Evolutionary conservation across 2,888 invertebrate species (phyloP).

Genomic region (Girardia tigrina): DNA sequence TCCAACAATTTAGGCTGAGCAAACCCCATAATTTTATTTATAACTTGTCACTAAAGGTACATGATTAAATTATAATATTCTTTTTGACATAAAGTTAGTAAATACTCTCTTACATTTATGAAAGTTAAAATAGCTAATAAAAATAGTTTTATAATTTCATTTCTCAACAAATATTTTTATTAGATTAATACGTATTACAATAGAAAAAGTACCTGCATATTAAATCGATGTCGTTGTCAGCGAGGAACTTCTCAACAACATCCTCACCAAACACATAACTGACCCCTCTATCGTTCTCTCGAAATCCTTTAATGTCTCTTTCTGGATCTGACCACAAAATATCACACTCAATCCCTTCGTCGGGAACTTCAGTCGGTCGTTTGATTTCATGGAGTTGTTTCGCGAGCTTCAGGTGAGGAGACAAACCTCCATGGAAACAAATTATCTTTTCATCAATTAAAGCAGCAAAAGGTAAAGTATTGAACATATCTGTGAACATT

Average conservation of each 20-base stretch:
- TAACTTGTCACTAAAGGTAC: no score
- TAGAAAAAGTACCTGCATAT: constrained; percentile 35
- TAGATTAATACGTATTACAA: no score
- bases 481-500: constrained; percentile 50
- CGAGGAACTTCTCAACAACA: constrained; percentile 58
- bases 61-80: no score
- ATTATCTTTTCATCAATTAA: constrained; percentile 50
- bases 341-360: constrained; percentile 80
- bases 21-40: no score
- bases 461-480: constrained; percentile 52
- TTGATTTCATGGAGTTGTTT: constrained; percentile 94
- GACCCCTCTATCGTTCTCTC: constrained; percentile 92
- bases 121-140: no score
- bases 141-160: no score
- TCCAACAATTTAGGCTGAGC: no score
- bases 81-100: no score
- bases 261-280: constrained; percentile 95
- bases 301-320: constrained; percentile 69
- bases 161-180: no score
- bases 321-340: constrained; percentile 74
- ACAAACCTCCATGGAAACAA: constrained; percentile 52
- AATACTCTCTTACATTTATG: no score
- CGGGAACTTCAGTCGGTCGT: constrained; percentile 95
- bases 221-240: constrained; percentile 29
- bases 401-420: constrained; percentile 66